Evolutionary conservation across 2,888 invertebrate genomes (phyloP).

Genomic region (Erpobdella octoculata): DNA sequence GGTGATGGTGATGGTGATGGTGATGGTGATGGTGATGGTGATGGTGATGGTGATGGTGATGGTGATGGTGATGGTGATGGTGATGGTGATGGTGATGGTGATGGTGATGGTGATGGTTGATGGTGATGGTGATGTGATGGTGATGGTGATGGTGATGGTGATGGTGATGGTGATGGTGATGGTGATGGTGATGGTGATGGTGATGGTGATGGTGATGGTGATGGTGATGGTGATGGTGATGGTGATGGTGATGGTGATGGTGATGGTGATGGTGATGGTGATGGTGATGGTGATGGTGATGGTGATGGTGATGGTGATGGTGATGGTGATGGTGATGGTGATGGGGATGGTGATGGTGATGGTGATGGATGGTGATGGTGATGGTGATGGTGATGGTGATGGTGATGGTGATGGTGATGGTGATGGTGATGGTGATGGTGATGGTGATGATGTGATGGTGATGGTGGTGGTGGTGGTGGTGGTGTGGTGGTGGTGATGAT

Average conservation of each 20-base stretch:
- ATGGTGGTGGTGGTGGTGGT: constrained; percentile 13
- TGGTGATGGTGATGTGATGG: not conserved
- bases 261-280: not conserved
- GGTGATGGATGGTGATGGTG: constrained; percentile 16
- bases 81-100: not conserved
- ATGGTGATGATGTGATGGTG: too few species aligned
- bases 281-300: not conserved
- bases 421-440: constrained; percentile 11
- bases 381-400: not conserved
- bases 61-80: not conserved
- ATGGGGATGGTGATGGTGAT: constrained; percentile 22
- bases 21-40: too few species aligned
- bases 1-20: too few species aligned
- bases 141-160: not conserved
- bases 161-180: too few species aligned
- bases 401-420: constrained; percentile 18
- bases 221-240: too few species aligned
- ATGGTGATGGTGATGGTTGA: not conserved
- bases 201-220: too few species aligned
- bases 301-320: not conserved
- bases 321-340: constrained; percentile 24
- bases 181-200: too few species aligned
- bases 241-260: not conserved
- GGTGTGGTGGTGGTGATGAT: constrained; percentile 22
- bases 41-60: too few species aligned